phyloP scores from a whole-genome alignment of 2,113 vertebrate genomes.

The Chascanopsetta lugubris region DNA sequence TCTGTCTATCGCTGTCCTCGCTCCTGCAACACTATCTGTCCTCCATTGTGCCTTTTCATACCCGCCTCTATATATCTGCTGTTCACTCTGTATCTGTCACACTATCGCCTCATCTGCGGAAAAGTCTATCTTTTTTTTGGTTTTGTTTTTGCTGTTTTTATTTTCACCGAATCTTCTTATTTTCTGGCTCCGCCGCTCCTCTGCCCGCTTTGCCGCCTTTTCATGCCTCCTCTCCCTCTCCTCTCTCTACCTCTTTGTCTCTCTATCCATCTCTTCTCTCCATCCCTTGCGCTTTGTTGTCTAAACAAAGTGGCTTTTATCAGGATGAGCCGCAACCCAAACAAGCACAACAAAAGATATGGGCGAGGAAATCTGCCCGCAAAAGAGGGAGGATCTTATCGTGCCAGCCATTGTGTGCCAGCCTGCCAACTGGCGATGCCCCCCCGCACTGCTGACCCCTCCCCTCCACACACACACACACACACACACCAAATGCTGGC shows the following conservation, averaged over 20 bases:
- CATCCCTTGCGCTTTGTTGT: constrained; percentile 78
- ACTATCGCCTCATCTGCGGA: constrained; percentile 54
- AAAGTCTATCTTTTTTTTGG: constrained; percentile 27
- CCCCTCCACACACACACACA: constrained; percentile 16
- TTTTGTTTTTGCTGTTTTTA: constrained; percentile 30
- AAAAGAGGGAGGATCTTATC: constrained; percentile 70
- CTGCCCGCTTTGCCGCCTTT: constrained; percentile 39
- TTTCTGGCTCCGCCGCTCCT: constrained; percentile 23
- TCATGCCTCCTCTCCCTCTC: constrained; percentile 40
- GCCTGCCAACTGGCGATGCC: constrained; percentile 74
- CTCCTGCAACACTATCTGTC: constrained; percentile 66
- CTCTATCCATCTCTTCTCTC: constrained; percentile 58
- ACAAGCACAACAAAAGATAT: constrained; percentile 79
- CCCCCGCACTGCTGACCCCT: constrained; percentile 42
- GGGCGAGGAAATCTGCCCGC: constrained; percentile 73
- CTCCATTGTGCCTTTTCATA: constrained; percentile 64
- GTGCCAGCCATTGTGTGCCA: constrained; percentile 78
- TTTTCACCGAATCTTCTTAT: background rate
- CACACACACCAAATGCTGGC: constrained; percentile 47
- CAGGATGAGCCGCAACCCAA: constrained; percentile 78
- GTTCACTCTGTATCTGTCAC: constrained; percentile 47
- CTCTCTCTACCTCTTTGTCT: constrained; percentile 59
- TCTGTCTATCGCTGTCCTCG: constrained; percentile 56
- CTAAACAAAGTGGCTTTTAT: constrained; percentile 82
- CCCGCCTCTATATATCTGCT: constrained; percentile 45